These are phyloP conservation scores for Pogonomyrmex barbatus DNA, from an alignment of 1,140 invertebrate species.

Conservation along the genomic window DNA sequence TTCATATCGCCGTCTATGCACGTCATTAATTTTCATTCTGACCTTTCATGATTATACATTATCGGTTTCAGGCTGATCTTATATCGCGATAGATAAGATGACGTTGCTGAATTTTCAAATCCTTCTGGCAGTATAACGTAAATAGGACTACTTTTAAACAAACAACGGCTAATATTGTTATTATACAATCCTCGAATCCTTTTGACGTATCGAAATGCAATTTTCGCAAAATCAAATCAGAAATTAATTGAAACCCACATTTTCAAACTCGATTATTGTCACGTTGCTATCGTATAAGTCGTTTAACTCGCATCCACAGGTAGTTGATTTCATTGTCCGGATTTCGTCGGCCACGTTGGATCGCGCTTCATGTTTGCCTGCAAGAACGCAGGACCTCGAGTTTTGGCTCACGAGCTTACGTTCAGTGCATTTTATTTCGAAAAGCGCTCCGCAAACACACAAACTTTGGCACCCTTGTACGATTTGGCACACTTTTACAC, in stretches of 20 bases:
- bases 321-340: slow-evolving; percentile 82
- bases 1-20: background rate
- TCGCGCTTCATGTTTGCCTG: slow-evolving; percentile 64
- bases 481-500: background rate
- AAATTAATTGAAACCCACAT: slow-evolving; percentile 54
- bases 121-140: background rate
- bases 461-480: slow-evolving; percentile 15
- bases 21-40: slow-evolving; percentile 28
- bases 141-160: background rate
- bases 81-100: background rate
- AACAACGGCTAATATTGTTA: background rate
- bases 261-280: slow-evolving; percentile 58
- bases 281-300: slow-evolving; percentile 56
- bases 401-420: slow-evolving; percentile 15
- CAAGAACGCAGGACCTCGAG: slow-evolving; percentile 48
- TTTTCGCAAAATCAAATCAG: slow-evolving; percentile 36
- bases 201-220: slow-evolving; percentile 30
- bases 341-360: slow-evolving; percentile 65
- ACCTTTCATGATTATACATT: slow-evolving; percentile 7
- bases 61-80: background rate
- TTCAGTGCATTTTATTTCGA: slow-evolving; percentile 20
- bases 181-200: background rate
- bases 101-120: background rate
- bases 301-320: slow-evolving; percentile 83
- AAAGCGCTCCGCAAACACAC: background rate